Percentiles rank a stretch among this genome's conserved stretches.
phyloP scores from a whole-genome alignment of 2,113 vertebrate genomes.

The Cheirogaleus medius region DNA sequence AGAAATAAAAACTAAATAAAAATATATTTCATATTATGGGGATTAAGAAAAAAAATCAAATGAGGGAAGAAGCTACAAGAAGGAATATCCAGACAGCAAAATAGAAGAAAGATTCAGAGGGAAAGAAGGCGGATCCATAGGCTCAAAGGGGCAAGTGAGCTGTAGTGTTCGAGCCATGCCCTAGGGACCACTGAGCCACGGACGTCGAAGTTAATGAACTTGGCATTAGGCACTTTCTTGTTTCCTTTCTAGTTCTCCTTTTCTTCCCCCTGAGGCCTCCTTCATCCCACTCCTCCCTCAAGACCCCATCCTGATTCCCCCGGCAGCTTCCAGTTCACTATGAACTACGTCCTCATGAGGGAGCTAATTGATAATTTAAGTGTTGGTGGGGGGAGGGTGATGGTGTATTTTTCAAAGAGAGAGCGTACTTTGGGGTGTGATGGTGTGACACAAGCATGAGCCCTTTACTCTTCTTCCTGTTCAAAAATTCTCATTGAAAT shows the following conservation, averaged over 20 bases:
- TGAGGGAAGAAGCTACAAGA: background rate
- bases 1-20: slow-evolving; percentile 23
- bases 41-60: slow-evolving; percentile 18
- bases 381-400: background rate
- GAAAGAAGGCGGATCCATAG: background rate
- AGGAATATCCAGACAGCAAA: slow-evolving; percentile 29
- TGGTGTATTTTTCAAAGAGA: background rate
- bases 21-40: slow-evolving; percentile 37
- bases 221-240: background rate
- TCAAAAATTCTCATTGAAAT: background rate
- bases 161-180: background rate
- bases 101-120: background rate
- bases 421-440: background rate
- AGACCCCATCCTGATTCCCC: background rate
- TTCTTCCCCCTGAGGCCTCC: background rate
- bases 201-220: background rate
- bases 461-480: background rate
- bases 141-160: background rate
- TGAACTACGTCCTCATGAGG: background rate
- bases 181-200: background rate
- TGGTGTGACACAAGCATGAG: background rate
- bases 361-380: background rate
- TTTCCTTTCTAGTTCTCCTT: background rate
- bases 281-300: background rate
- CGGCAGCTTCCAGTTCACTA: background rate